Percentiles rank a stretch among this genome's conserved stretches.
Conservation (phyloP, 37 sponge, comb jelly and placozoan genomes). For the Oopsacas minuta region DNA sequence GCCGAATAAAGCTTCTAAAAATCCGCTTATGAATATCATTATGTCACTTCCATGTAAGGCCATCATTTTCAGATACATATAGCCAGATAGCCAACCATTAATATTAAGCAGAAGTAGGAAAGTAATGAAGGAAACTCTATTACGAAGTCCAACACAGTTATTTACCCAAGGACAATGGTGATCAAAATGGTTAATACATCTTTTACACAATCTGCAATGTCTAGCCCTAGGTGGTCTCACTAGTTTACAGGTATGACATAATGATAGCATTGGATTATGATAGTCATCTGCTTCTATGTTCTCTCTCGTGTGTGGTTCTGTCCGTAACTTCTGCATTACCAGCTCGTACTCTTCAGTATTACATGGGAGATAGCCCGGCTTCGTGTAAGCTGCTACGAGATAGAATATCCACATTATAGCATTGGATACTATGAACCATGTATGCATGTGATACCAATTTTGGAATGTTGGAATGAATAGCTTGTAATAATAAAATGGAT, state of each 20-base stretch:
- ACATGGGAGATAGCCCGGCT: conserved; percentile 53
- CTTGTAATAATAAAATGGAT: conserved; percentile 61
- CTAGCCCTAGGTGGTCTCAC: conserved; percentile 63
- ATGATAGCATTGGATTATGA: conserved; percentile 63
- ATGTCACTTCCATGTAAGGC: conserved; percentile 25
- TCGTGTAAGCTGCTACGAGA: conserved; percentile 28
- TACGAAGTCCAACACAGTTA: conserved; percentile 68
- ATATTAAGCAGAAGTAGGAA: conserved; percentile 43
- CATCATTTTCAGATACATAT: conserved; percentile 29
- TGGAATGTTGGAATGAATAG: conserved; percentile 44
- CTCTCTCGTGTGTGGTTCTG: background rate
- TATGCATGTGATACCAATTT: conserved; percentile 25
- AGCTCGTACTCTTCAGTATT: conserved; percentile 55
- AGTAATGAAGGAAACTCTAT: conserved; percentile 52
- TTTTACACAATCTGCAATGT: conserved; percentile 72
- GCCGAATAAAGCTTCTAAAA: conserved; percentile 27
- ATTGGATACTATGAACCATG: conserved; percentile 34
- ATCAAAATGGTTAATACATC: conserved; percentile 75
- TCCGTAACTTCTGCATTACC: conserved; percentile 48
- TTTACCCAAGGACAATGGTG: conserved; percentile 86
- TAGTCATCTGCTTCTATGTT: conserved; percentile 24
- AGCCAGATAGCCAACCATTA: conserved; percentile 31
- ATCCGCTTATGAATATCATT: conserved; percentile 22
- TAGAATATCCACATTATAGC: conserved; percentile 61
- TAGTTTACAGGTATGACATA: conserved; percentile 77